Evolutionary conservation across 2,113 vertebrate genomes (phyloP), one percentile per base, ranked within the genome.

Genomic region (Cololabis saira): DNA sequence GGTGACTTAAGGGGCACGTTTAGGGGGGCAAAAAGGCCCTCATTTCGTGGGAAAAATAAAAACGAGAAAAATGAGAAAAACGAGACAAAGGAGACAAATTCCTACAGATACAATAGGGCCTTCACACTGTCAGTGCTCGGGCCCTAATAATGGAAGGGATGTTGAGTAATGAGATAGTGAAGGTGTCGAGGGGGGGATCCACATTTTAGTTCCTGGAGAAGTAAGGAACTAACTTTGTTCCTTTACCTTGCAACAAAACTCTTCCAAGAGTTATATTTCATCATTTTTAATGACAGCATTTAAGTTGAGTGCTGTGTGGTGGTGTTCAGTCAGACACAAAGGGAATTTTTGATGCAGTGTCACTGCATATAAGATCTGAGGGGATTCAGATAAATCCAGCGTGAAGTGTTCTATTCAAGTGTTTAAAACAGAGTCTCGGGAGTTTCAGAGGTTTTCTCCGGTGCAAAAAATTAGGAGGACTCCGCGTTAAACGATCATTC

Each of bases 271-370:
- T 3, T 33, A 0, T 18, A 27, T 17, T 49, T 49, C 4, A 4
- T 21, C 17, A 12, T 5, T 3, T 61, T 17, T 21, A 12, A 54
- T 9, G 17, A 19, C 24, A 12, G 12, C 3, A 9, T 19, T 40
- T 19, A 40, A 49, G 45, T 6, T 49, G 27, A 49, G 13, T 48
- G 21, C 24, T 49, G 44, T 16, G 27, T 49, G 17, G 4, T 5
- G 16, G 59, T n/a, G 13, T 37, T 21, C 27, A 43, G 12, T 22
- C 41, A 49, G 18, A 16, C 17, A 16, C 12, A 49, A 30, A 45
- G 57, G 37, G 8, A 37, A 49, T 49, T 49, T 49, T 61, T 61
- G 27, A 61, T 40, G 27, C 45, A 11, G 12, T 48, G 17, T 48
- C 43, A 48, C 44, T 48, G 59, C 30, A 18, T 11, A 9, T 49